Conservation (phyloP, 2,797 vertebrate genomes). For the Poecilia picta region DNA sequence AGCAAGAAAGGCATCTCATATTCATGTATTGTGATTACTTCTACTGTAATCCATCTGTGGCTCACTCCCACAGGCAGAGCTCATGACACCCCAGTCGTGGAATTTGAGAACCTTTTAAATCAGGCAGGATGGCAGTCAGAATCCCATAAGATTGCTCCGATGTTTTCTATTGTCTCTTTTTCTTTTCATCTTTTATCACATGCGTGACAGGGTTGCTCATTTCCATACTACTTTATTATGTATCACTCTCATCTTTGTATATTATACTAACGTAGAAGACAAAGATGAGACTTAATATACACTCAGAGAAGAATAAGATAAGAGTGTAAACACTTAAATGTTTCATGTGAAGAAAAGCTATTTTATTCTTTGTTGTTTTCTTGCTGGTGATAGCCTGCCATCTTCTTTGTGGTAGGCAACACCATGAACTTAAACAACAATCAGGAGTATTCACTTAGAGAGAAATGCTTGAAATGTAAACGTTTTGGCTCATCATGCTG, state of each 20-base stretch:
- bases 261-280: slow-evolving; percentile 37
- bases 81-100: slow-evolving; percentile 62
- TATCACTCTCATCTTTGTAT: slow-evolving; percentile 55
- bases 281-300: slow-evolving; percentile 29
- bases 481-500: background rate
- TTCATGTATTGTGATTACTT: slow-evolving; percentile 77
- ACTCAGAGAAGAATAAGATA: slow-evolving; percentile 16
- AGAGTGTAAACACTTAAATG: slow-evolving; percentile 29
- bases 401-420: slow-evolving; percentile 38
- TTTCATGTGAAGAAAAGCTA: slow-evolving; percentile 23
- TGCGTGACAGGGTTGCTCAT: slow-evolving; percentile 62
- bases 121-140: slow-evolving; percentile 67
- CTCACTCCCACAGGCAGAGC: slow-evolving; percentile 66
- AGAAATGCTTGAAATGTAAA: background rate
- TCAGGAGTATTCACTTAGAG: slow-evolving; percentile 36
- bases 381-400: background rate
- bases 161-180: slow-evolving; percentile 63
- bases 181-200: slow-evolving; percentile 79
- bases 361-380: slow-evolving; percentile 9
- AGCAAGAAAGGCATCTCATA: slow-evolving; percentile 60
- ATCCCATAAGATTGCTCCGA: slow-evolving; percentile 66
- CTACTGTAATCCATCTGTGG: slow-evolving; percentile 68
- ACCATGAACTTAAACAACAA: slow-evolving; percentile 50
- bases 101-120: slow-evolving; percentile 74
- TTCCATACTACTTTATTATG: slow-evolving; percentile 70